Evolutionary conservation across 2,797 vertebrate genomes (phyloP).

Genomic region (Odontamblyopus rebecca): DNA sequence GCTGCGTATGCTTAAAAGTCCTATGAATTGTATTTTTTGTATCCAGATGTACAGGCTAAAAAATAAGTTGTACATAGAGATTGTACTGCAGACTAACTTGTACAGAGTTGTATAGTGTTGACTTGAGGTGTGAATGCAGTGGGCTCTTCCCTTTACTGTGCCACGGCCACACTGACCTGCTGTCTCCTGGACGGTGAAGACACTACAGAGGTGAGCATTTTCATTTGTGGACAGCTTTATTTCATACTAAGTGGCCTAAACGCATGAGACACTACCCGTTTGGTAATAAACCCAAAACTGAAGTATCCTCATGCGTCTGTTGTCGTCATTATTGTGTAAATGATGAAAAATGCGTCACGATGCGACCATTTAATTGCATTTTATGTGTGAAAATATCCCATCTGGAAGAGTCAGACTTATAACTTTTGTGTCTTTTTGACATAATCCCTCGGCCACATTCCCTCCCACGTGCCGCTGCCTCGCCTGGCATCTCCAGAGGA

Average conservation of each 20-base stretch:
- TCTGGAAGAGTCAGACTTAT: too few relatives aligned
- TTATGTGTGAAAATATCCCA: too few relatives aligned
- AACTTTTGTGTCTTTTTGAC: too few relatives aligned
- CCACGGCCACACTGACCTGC: background rate
- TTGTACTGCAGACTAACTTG: conserved; percentile 67
- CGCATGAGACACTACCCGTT: conserved; percentile 30
- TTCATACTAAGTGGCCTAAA: conserved; percentile 42
- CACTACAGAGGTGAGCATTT: conserved; percentile 3
- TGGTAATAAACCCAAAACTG: conserved; percentile 41
- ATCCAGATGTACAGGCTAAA: conserved; percentile 69
- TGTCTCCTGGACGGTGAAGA: conserved; percentile 16
- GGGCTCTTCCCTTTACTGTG: conserved; percentile 37
- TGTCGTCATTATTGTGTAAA: background rate
- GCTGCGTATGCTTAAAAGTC: conserved; percentile 54
- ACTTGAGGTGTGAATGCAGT: conserved; percentile 49
- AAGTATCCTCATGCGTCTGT: background rate
- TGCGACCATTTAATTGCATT: too few relatives aligned
- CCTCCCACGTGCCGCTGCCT: too few relatives aligned
- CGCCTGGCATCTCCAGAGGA: too few relatives aligned
- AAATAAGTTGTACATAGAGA: conserved; percentile 57
- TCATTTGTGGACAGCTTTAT: conserved; percentile 39
- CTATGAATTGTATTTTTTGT: conserved; percentile 73
- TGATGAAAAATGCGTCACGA: background rate
- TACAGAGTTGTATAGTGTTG: conserved; percentile 71
- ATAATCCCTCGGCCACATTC: too few relatives aligned